Percentiles rank a stretch among this genome's conserved stretches.
Evolutionary conservation across 2,797 vertebrate genomes (phyloP).

Genomic region (Phalanger gymnotis): DNA sequence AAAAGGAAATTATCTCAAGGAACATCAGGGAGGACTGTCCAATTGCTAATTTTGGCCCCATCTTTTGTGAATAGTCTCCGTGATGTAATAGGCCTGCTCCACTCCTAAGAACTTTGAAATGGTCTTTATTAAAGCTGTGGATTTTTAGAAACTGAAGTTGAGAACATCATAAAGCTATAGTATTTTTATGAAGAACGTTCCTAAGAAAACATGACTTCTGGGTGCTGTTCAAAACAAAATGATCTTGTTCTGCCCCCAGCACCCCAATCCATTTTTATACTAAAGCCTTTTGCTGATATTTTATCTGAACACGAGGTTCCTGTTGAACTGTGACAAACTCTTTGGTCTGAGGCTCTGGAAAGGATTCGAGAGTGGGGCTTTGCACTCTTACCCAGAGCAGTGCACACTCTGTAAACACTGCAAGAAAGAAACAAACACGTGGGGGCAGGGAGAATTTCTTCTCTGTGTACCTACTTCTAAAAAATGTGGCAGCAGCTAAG

Average conservation of each 20-base stretch:
- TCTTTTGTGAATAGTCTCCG: background rate
- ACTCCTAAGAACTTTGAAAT: background rate
- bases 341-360: slow-evolving; percentile 82
- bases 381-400: slow-evolving; percentile 60
- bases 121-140: background rate
- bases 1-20: background rate
- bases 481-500: background rate
- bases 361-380: slow-evolving; percentile 81
- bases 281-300: slow-evolving; percentile 70
- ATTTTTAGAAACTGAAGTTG: background rate
- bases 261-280: slow-evolving; percentile 44
- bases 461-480: slow-evolving; percentile 41
- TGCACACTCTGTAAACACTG: slow-evolving; percentile 51
- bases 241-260: background rate
- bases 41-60: background rate
- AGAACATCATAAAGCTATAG: background rate
- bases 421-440: slow-evolving; percentile 60
- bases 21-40: background rate
- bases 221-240: slow-evolving; percentile 39
- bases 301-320: slow-evolving; percentile 68
- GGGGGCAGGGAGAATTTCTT: slow-evolving; percentile 33
- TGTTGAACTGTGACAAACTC: slow-evolving; percentile 79
- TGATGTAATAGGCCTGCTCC: background rate
- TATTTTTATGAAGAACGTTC: background rate
- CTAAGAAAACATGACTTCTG: slow-evolving; percentile 1